A percentile compares a stretch with the other conserved stretches of the same genome.
Conservation (phyloP, 2,113 vertebrate genomes). For the Siniperca knerii region DNA sequence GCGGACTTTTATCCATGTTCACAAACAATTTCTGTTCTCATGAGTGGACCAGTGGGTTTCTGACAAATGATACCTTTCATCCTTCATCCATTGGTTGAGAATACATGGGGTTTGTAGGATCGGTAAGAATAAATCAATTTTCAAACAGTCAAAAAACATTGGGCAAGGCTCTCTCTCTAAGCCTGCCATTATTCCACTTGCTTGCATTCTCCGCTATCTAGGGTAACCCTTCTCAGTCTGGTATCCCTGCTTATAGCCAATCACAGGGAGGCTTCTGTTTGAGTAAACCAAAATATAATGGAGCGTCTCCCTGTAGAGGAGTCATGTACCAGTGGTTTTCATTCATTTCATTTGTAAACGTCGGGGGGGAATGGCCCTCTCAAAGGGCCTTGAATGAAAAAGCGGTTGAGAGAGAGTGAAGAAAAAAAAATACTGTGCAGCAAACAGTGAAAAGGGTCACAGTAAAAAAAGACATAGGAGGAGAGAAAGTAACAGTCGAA, state of each 20-base stretch:
- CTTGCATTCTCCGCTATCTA: conserved; percentile 67
- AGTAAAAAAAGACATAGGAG: conserved; percentile 43
- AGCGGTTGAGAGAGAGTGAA: conserved; percentile 40
- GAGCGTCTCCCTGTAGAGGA: conserved; percentile 68
- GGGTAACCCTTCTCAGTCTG: conserved; percentile 63
- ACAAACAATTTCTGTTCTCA: conserved; percentile 79
- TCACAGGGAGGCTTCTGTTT: conserved; percentile 64
- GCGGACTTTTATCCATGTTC: conserved; percentile 80
- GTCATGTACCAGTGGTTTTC: conserved; percentile 69
- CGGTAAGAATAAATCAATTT: conserved; percentile 81
- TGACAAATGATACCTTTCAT: conserved; percentile 85
- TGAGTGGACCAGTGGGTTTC: conserved; percentile 81
- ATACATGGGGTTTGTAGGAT: conserved; percentile 80
- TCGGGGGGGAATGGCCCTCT: conserved; percentile 54
- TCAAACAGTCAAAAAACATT: conserved; percentile 79
- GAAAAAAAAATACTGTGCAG: conserved; percentile 53
- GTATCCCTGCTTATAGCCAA: conserved; percentile 61
- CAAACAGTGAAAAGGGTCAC: conserved; percentile 60
- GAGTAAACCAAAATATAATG: conserved; percentile 76
- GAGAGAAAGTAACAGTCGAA: conserved; percentile 32
- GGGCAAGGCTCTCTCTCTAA: conserved; percentile 73
- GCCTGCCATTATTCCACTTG: conserved; percentile 77
- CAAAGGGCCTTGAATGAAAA: conserved; percentile 68
- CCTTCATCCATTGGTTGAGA: conserved; percentile 81
- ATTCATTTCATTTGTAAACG: conserved; percentile 77